A percentile compares a stretch with the other conserved stretches of the same genome.
phyloP scores from a whole-genome alignment of 2,113 vertebrate species.

The Jacana jacana region DNA sequence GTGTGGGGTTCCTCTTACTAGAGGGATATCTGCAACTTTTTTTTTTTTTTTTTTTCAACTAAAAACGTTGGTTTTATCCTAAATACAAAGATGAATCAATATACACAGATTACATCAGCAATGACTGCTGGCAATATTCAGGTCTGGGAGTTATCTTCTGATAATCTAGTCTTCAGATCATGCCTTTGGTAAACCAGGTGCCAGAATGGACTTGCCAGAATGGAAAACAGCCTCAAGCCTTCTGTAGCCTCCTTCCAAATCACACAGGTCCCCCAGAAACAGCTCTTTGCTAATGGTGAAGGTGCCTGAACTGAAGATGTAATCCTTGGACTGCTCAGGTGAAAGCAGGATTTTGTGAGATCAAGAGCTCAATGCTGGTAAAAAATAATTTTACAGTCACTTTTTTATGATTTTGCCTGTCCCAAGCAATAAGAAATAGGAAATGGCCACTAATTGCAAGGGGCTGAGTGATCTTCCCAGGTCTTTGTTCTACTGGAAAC shows the following conservation, averaged over 20 bases:
- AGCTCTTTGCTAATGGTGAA: neutral
- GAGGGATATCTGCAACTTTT: neutral
- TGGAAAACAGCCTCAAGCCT: neutral
- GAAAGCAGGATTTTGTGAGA: neutral
- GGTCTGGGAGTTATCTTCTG: neutral
- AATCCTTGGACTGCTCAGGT: accelerated
- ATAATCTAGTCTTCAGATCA: neutral
- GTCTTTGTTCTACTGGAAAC: neutral
- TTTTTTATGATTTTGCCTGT: neutral
- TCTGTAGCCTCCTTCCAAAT: neutral
- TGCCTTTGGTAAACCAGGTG: neutral
- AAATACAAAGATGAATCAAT: neutral
- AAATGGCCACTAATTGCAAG: neutral
- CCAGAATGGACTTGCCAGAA: neutral
- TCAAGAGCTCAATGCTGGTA: neutral
- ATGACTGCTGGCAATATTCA: neutral
- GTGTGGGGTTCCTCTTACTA: neutral
- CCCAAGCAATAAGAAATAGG: neutral
- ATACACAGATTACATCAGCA: neutral
- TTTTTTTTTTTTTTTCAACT: neutral
- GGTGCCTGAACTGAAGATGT: neutral
- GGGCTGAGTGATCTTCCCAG: neutral
- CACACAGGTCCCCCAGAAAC: neutral
- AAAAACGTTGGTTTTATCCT: neutral
- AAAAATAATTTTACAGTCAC: neutral